Base-by-base conservation (phyloP, 2,888 invertebrate genomes). In the Amitus sp. region DNA sequence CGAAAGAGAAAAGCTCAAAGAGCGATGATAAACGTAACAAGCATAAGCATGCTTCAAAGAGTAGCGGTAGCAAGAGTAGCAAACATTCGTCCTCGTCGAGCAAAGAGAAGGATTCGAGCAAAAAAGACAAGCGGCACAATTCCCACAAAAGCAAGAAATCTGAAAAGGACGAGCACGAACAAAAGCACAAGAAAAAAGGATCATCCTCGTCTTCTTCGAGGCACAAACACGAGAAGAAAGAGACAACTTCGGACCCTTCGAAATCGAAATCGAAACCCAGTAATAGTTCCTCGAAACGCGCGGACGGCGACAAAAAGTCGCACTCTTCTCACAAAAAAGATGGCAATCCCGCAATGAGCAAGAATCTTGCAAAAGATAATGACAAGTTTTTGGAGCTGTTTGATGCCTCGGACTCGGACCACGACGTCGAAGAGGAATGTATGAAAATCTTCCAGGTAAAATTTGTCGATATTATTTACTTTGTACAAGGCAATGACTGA, bases 391-490 rank as follows among this genome's bases (percentile, higher is more conserved):
- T 83, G 28, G 69, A 82, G 23, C 72, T 83, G 70, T 82, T 84
- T 47, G 76, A 74, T 57, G 70, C 83, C 33, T 85, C 85, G 50
- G 88, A 87, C 69, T 85, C 86, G 19, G 88, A 90, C 75, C 88
- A 89, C 65, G 88, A 90, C 66, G 89, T 93, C 59, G 89, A 90
- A 73, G 88, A 91, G 71, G 93, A 95, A 82, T 95, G 95, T 80
- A 88, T 91, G 74, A 89, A 87, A 83, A 94, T 95, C 72, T 95
- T 94, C 82, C 92, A 93, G 82, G 92, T 94, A 82, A 39, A 28
- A n/a, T n/a, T n/a, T n/a, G n/a, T n/a, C n/a, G n/a, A n/a, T n/a
- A n/a, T n/a, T n/a, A n/a, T 42, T 42, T 12, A 20, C 19, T 17
- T 27, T 15, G 1, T 18, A 37, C 17, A 9, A 28, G 15, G 30